Evolutionary conservation across 92 coral and sea anemone species (phyloP).

Genomic region (Palythoa grandis): DNA sequence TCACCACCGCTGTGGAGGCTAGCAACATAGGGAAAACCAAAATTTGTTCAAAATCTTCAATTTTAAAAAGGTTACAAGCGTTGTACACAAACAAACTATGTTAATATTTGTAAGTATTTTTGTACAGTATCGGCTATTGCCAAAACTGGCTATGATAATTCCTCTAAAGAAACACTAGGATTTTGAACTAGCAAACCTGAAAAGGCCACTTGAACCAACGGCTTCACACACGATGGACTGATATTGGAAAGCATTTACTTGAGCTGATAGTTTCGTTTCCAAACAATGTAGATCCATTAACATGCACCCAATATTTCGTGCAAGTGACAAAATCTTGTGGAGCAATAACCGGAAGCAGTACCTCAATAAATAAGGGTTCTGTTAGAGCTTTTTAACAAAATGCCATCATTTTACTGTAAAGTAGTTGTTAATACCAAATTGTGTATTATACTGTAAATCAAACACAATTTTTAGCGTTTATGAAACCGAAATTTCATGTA

Average conservation of each 20-base stretch:
- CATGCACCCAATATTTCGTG: not conserved
- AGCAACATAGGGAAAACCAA: not conserved
- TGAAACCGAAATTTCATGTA: not conserved
- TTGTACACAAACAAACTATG: constrained; percentile 16
- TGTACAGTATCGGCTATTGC: constrained; percentile 14
- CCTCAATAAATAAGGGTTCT: constrained; percentile 12
- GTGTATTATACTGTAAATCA: not conserved
- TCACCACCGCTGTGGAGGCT: not conserved
- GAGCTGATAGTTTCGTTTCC: not conserved
- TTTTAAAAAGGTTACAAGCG: not conserved
- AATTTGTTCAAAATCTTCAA: not conserved
- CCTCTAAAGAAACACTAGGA: not conserved
- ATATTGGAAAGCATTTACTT: not conserved
- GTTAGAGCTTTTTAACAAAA: not conserved
- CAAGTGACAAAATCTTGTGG: constrained; percentile 1
- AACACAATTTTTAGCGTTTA: not conserved
- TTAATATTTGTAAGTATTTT: not conserved
- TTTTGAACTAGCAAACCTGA: not conserved
- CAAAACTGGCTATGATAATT: not conserved
- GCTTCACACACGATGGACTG: not conserved
- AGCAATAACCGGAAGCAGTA: constrained; percentile 28
- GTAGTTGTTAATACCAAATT: not conserved
- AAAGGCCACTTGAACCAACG: not conserved
- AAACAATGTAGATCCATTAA: not conserved
- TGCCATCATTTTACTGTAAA: not conserved